Base-by-base conservation (phyloP, 1,140 invertebrate species). In the Pteromalus puparum region DNA sequence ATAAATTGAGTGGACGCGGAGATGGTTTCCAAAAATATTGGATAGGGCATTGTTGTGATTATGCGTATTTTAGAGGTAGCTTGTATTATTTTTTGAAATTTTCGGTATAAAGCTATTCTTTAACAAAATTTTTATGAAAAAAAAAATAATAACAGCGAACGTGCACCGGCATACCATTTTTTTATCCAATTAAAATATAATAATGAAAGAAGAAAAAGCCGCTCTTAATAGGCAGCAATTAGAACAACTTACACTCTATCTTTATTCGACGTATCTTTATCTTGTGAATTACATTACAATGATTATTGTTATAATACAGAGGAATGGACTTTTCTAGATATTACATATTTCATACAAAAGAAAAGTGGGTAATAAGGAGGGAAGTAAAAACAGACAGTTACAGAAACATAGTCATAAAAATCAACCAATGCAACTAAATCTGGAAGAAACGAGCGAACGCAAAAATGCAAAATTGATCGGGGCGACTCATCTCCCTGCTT, bases 291-390 rank as follows among this genome's bases (percentile, higher is more conserved):
- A 84, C 78, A 85, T 85, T 81, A 85, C 73, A 81, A 83, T 85
- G 79, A 81, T 81, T 85, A 81, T 67, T 74, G 21, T 85, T 85
- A 85, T 85, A 85, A 85, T 85, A 85, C 84, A 85, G 26, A 85
- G 84, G 84, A 85, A 85, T 85, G 84, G 79, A 85, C 73, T 68
- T 81, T 68, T 81, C 79, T 84, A 80, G 28, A 76, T 61, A 34
- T 74, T 74, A 81, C 46, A 61, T 81, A 81, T 75, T 75, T 76
- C 15, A 61, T 84, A 61, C 24, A 84, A 84, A 79, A 15, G 53
- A n/a, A 83, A 76, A 73, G 67, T 48, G 72, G 10, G 26, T 18
- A 10, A 18, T 34, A 21, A 38, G 34, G 15, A 38, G 72, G 7
- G n/a, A 26, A 53, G 48, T 28, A 77, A 77, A 61, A 34, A 28